A percentile compares a stretch with the other conserved stretches of the same genome.
Conservation (phyloP, 2,113 vertebrate genomes). For the Amia ocellicauda region DNA sequence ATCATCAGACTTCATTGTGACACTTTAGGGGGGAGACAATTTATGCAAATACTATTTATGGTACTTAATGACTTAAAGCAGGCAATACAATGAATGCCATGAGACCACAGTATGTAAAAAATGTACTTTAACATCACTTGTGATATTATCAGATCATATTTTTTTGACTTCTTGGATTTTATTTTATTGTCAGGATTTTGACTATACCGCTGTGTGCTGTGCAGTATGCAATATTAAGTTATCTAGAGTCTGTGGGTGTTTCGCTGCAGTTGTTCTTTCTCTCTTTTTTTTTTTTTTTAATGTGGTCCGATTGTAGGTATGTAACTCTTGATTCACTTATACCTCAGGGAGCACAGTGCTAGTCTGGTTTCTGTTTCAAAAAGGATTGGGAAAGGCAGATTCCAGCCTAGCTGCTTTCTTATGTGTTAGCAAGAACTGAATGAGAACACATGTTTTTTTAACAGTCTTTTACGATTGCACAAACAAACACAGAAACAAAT, state of each 20-base stretch:
- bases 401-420: too few relatives aligned
- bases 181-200: too few relatives aligned
- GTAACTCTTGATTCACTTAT: too few relatives aligned
- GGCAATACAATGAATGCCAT: not conserved
- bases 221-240: not conserved
- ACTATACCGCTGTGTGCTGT: not conserved
- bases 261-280: not conserved
- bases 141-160: not conserved
- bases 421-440: too few relatives aligned
- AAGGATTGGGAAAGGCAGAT: too few relatives aligned
- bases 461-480: too few relatives aligned
- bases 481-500: too few relatives aligned
- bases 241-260: not conserved
- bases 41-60: not conserved
- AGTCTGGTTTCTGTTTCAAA: too few relatives aligned
- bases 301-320: too few relatives aligned
- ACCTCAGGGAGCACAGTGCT: too few relatives aligned
- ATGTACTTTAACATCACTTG: not conserved
- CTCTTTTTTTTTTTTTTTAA: too few relatives aligned
- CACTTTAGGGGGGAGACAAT: not conserved
- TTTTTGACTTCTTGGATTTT: not conserved
- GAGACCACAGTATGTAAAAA: not conserved
- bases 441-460: too few relatives aligned
- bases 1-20: not conserved
- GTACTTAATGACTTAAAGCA: not conserved